A percentile compares a stretch with the other conserved stretches of the same genome.
These are phyloP conservation scores for Lasioglossum figueresi DNA, from an alignment of 2,888 invertebrate species.

Conservation along the genomic window DNA sequence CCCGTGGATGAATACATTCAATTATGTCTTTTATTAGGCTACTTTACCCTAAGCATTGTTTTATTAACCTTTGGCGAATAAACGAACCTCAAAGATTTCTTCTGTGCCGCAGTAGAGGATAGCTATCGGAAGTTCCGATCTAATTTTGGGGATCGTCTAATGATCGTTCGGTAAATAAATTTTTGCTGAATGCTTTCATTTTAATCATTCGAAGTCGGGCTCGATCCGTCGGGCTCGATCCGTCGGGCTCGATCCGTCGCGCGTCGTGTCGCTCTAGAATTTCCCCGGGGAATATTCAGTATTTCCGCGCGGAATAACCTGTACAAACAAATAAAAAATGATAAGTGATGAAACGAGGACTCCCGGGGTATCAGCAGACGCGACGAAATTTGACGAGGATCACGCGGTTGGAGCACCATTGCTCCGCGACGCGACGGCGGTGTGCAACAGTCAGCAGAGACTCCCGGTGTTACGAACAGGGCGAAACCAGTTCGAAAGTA, in stretches of 20 bases:
- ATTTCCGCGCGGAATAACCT: conserved; percentile 10
- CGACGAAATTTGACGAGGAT: conserved; percentile 53
- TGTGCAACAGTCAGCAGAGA: conserved; percentile 72
- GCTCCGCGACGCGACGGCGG: conserved; percentile 36
- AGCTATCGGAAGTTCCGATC: not conserved
- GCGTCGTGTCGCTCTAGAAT: not conserved
- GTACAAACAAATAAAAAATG: conserved; percentile 35
- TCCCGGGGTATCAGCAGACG: conserved; percentile 23
- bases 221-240: no score
- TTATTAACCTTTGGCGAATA: not conserved
- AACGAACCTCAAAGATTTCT: not conserved
- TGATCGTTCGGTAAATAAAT: not conserved
- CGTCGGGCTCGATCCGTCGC: not conserved
- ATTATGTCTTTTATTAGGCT: not conserved
- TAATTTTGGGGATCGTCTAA: not conserved
- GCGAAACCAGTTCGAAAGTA: conserved; percentile 68
- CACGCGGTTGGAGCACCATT: conserved; percentile 40
- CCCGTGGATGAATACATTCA: not conserved
- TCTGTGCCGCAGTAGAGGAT: not conserved
- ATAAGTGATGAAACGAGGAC: conserved; percentile 21
- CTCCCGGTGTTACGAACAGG: conserved; percentile 8
- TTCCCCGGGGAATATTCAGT: conserved; percentile 3
- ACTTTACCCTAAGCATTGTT: not conserved
- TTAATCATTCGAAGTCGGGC: not conserved
- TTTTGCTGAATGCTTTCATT: not conserved